phyloP scores from a whole-genome alignment of 53 echinoderm and acorn worm genomes.

The Henricia sp. region DNA sequence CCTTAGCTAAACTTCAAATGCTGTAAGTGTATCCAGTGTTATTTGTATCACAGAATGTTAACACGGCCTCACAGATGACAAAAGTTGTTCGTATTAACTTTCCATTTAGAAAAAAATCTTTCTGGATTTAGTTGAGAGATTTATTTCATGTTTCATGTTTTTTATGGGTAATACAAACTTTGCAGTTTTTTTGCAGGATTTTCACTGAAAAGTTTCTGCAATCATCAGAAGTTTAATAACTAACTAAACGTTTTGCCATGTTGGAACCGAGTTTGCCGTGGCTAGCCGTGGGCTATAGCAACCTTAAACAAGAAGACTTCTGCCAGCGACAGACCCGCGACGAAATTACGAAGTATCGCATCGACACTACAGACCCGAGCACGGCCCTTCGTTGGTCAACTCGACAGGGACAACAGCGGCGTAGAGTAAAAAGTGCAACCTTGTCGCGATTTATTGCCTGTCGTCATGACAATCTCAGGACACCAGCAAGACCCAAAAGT shows the following conservation, averaged over 20 bases:
- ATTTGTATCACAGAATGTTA: too few species aligned
- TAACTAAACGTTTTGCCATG: slow-evolving; percentile 52
- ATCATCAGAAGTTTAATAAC: not conserved
- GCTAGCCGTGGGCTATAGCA: slow-evolving; percentile 85
- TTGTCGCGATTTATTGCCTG: slow-evolving; percentile 26
- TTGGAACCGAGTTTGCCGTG: slow-evolving; percentile 87
- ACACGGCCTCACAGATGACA: too few species aligned
- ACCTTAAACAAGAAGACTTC: slow-evolving; percentile 71
- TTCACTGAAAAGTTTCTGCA: not conserved
- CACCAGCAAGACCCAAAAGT: slow-evolving; percentile 72
- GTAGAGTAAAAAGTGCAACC: slow-evolving; percentile 82
- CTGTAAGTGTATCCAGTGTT: too few species aligned
- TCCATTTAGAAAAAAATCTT: not conserved
- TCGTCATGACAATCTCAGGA: not conserved
- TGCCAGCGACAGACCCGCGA: slow-evolving; percentile 27
- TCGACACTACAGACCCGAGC: slow-evolving; percentile 16
- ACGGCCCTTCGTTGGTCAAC: slow-evolving; percentile 57
- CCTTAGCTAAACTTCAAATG: too few species aligned
- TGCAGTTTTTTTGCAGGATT: slow-evolving; percentile 1
- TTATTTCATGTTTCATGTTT: not conserved
- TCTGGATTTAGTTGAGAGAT: not conserved
- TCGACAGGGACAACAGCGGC: slow-evolving; percentile 63
- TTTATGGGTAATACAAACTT: not conserved
- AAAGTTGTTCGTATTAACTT: not conserved
- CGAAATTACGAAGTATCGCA: slow-evolving; percentile 16